Evolutionary conservation across 2,113 vertebrate genomes (phyloP).

Genomic region (Prunella himalayana): DNA sequence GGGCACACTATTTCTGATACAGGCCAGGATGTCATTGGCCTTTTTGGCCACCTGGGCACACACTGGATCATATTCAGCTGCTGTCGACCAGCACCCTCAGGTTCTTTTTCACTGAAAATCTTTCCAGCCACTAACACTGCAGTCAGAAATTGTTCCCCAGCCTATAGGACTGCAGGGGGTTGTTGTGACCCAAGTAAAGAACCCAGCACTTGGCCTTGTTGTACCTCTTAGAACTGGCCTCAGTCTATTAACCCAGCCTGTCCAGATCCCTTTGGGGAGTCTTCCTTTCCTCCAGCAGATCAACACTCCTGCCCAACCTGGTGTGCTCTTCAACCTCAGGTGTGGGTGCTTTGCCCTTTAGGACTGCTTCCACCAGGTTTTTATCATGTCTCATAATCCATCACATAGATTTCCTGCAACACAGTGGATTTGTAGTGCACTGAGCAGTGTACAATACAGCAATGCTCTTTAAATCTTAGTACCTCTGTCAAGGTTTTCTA

Average conservation of each 20-base stretch:
- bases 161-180: no score
- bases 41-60: neutral
- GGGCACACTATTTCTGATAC: rapidly evolving
- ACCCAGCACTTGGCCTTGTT: neutral
- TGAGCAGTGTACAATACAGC: neutral
- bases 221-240: neutral
- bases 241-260: neutral
- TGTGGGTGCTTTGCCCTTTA: neutral
- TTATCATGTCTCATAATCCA: neutral
- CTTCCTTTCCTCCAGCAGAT: neutral
- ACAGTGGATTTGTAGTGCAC: neutral
- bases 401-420: neutral
- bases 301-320: neutral
- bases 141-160: neutral
- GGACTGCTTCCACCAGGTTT: neutral
- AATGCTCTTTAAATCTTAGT: neutral
- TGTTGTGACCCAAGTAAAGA: neutral
- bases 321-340: rapidly evolving
- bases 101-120: neutral
- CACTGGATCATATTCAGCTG: neutral
- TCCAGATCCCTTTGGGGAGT: neutral
- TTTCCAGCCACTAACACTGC: neutral
- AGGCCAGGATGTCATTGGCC: neutral
- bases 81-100: no score
- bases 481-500: neutral